Evolutionary conservation across 2,797 vertebrate species (phyloP).

Genomic region (Eulemur albifrons): DNA sequence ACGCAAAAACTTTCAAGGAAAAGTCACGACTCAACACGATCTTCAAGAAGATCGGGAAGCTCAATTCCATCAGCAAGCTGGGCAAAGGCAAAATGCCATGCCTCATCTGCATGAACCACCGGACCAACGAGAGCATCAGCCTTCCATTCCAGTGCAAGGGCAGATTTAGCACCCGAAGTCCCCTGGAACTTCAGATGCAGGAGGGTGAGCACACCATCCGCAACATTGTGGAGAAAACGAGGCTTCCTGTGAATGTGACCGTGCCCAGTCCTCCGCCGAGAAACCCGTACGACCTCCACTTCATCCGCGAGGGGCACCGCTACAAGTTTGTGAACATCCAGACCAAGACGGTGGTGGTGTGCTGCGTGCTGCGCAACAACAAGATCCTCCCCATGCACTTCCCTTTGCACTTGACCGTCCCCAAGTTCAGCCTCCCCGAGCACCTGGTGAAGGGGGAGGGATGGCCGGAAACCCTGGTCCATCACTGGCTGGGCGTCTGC

Average conservation of each 20-base stretch:
- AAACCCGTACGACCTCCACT: slow-evolving; percentile 96
- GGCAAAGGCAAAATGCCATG: slow-evolving; percentile 98
- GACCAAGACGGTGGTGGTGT: slow-evolving; percentile 98
- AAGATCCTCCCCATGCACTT: slow-evolving; percentile 96
- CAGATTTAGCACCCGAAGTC: slow-evolving; percentile 97
- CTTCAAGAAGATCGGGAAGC: slow-evolving; percentile 97
- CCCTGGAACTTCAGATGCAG: slow-evolving; percentile 98
- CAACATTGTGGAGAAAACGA: slow-evolving; percentile 97
- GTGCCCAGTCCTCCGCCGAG: slow-evolving; percentile 94
- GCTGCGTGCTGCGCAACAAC: slow-evolving; percentile 92
- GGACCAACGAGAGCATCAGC: slow-evolving; percentile 99
- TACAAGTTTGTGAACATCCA: slow-evolving; percentile 99
- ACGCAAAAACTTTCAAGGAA: slow-evolving; percentile 95
- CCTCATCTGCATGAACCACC: slow-evolving; percentile 99
- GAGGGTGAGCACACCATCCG: slow-evolving; percentile 98
- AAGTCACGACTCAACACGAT: slow-evolving; percentile 98
- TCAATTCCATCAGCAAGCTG: slow-evolving; percentile 96
- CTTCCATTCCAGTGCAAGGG: slow-evolving; percentile 99
- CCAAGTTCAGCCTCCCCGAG: slow-evolving; percentile 93
- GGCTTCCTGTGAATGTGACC: slow-evolving; percentile 95
- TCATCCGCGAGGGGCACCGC: slow-evolving; percentile 96
- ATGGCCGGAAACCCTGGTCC: slow-evolving; percentile 94
- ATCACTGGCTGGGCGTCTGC: slow-evolving; percentile 95
- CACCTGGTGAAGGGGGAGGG: slow-evolving; percentile 93
- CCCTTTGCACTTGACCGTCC: slow-evolving; percentile 92